Evolutionary conservation across 2,888 invertebrate species (phyloP), one percentile per base, ranked within the genome.

Genomic region (Pomacea canaliculata): DNA sequence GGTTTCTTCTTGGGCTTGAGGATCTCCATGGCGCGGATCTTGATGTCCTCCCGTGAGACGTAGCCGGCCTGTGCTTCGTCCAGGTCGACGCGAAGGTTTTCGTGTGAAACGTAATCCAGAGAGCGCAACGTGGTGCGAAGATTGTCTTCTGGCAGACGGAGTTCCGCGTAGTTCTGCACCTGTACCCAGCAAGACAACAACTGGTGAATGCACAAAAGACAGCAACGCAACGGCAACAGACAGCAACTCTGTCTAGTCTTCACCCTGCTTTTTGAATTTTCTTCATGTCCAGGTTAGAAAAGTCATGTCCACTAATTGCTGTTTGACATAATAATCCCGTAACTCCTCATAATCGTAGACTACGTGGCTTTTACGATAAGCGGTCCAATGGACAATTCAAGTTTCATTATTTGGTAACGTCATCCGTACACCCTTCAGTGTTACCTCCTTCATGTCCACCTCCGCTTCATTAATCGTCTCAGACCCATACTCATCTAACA

Each of bases 1-100:
- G 3, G 51, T 56, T 56, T 46, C 78, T 85, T 87, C 77, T 86
- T 86, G 13, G 85, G 84, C 73, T 84, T 85, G 8, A 86, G 80
- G 37, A 87, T 80, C 71, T 86, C 84, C 78, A 81, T 81, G 48
- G 84, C 85, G 51, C 81, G 79, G 49, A 80, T 78, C 78, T 88
- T 88, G 78, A 86, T 84, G 51, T 86, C 86, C 0, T 85, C 85
- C 48, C 88, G 72, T 4, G 84, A 80, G 13, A 86, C 78, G n/a
- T 83, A 81, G 9, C 84, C 84, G 19, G 85, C 86, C 70, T 85
- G 85, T 60, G 85, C 85, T 71, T 83, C 84, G 69, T 86, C 85
- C 69, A 85, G 85, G 70, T 82, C 83, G 77, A 83, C 84, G n/a
- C 84, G 84, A 46, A 84, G 83, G 7, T 78, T 78, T 60, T 85